Base-by-base conservation (phyloP, 2,888 invertebrate genomes). In the Eristalis pertinax region DNA sequence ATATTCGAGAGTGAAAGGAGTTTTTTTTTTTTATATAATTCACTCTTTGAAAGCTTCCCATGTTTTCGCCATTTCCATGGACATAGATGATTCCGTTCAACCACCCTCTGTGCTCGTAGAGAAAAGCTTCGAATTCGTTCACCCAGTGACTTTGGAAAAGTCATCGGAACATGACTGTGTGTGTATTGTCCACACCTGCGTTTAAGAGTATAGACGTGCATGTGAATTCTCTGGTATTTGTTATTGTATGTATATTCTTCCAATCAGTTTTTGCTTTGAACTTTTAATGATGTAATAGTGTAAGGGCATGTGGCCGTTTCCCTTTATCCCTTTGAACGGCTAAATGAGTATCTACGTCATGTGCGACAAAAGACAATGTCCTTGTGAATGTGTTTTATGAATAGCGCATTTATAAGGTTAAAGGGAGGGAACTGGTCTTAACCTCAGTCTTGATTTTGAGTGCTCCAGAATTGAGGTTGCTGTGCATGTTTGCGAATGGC, bases 81-180 rank as follows among this genome's bases (percentile, higher is more conserved):
- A 19, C 19, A 50, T 19, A 50, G 50, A 50, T n/a, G 50, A 50
- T 19, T 50, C 19, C 43, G 60, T 73, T 64, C 74, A 43, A 43
- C 15, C 80, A 75, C 79, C 75, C 79, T 70, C 56, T 41, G 60
- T 67, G 50, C 67, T 64, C 19, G 10, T 32, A 74, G 22, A 35
- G 35, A 69, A 85, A 85, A 86, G 86, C 86, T 86, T 60, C 56
- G 35, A 13, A 74, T 62, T 77, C 29, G 56, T 65, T 43, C 22
- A 56, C 43, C 80, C 63, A 70, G 38, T 86, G 86, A 86, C 86
- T 86, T 86, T 86, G 86, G 82, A 86, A 86, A 86, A 77, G 86
- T 82, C 86, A 86, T 70, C 82, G 86, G 74, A 80, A 80, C 1
- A 5, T 19, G 19, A 19, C 8, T 50, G 50, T 50, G 50, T 50